Base-by-base conservation (phyloP, 2,113 vertebrate genomes). In the Herpailurus yagouaroundi region DNA sequence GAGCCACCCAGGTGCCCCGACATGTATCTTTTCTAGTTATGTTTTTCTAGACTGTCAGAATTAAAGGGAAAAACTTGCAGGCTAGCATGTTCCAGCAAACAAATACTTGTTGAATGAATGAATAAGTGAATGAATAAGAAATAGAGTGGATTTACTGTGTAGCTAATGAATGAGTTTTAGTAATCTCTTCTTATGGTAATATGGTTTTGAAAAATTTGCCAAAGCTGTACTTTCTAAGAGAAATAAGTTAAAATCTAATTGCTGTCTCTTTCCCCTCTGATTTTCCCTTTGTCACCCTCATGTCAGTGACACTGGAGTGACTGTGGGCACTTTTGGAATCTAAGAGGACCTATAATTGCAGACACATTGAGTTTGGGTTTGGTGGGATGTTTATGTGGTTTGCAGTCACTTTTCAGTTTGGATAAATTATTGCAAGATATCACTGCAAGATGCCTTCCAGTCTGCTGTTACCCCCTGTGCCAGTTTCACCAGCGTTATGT, bases 301-400 rank as follows among this genome's bases (percentile, higher is more conserved):
- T 48, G 31, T 57, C 64, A 21, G 1, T 71, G 76, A 55, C 48
- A 68, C 7, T 66, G 38, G n/a, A 79, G 25, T 77, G 25, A 15
- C 64, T 36, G 1, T 19, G 21, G 41, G 10, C 25, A 66, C 73
- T 88, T 86, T 74, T 31, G n/a, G 73, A 91, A 76, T 81, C 18
- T 76, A 91, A 91, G 89, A 91, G 50, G 66, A 96, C 87, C 38
- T 77, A 8, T 23, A 71, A 63, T 45, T 68, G 36, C 23, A 83
- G 63, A 95, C 18, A 87, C 25, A 52, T 60, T 91, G 69, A 86
- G 36, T 74, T 94, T 93, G 76, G 63, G 8, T 52, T 81, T 97
- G 66, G 55, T 55, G 38, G 29, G 41, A 27, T 57, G 29, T 57
- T 55, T 64, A 64, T 68, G 45, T 71, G n/a, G 36, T 66, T 74